These are phyloP conservation scores for Cheilosia grossa DNA, from an alignment of 2,888 invertebrate species.

Conservation along the genomic window DNA sequence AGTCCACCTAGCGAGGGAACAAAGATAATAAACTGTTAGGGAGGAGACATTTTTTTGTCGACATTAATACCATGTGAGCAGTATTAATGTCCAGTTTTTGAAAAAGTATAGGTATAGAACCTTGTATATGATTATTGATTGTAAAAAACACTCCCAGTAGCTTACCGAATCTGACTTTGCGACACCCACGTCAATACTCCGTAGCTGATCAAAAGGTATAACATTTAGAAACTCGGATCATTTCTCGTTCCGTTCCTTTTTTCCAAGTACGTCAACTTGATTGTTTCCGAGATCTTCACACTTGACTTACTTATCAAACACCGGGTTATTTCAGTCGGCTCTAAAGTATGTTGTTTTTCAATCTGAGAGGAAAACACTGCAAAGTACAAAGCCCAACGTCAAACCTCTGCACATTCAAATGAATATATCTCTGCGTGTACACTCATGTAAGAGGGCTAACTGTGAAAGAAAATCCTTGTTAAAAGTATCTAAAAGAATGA, in stretches of 20 bases:
- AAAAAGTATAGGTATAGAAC: no score
- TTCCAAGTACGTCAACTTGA: slow-evolving; percentile 9
- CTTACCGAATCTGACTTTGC: no score
- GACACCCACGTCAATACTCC: no score
- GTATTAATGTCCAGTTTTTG: no score
- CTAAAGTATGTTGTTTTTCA: slow-evolving; percentile 29
- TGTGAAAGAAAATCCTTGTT: slow-evolving; percentile 41
- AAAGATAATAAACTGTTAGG: no score
- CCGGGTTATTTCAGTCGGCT: slow-evolving; percentile 22
- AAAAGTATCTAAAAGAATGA: slow-evolving; percentile 72
- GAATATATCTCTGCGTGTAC: slow-evolving; percentile 24
- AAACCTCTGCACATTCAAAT: slow-evolving; percentile 46
- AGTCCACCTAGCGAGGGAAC: no score
- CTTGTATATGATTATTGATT: no score
- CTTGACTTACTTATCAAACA: slow-evolving; percentile 43
- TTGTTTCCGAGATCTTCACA: slow-evolving; percentile 35
- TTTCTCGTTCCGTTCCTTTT: not conserved
- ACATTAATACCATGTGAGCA: no score
- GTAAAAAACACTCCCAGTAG: no score
- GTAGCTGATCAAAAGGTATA: no score
- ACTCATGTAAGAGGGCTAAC: slow-evolving; percentile 22
- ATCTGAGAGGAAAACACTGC: slow-evolving; percentile 8
- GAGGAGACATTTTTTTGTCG: no score
- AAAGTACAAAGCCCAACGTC: slow-evolving; percentile 7
- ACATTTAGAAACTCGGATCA: not conserved